A percentile compares a stretch with the other conserved stretches of the same genome.
Conservation (phyloP, 2,113 vertebrate species). For the Salminus brasiliensis region DNA sequence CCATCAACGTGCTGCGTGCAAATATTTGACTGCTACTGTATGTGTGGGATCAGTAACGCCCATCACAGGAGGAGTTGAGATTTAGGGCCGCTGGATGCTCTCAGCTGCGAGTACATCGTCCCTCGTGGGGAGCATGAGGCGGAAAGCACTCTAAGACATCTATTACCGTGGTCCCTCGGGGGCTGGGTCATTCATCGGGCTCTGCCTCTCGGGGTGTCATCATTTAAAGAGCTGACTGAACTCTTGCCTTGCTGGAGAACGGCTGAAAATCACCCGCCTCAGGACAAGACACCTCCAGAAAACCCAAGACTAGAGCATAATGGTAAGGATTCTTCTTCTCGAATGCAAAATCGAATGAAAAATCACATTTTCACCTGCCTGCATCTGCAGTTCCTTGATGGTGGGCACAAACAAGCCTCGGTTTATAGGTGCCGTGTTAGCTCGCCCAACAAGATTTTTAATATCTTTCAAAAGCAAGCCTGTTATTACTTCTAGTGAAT, state of each 20-base stretch:
- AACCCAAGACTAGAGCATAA: slow-evolving; percentile 32
- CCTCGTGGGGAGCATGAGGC: neutral
- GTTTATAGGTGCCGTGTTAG: neutral
- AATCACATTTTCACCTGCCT: neutral
- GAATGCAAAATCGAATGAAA: neutral
- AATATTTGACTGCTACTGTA: neutral
- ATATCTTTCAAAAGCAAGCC: neutral
- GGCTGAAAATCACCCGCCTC: slow-evolving; percentile 51
- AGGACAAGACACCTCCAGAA: slow-evolving; percentile 45
- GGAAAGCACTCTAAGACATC: slow-evolving; percentile 55
- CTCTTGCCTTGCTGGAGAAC: slow-evolving; percentile 17
- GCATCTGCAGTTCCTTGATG: neutral
- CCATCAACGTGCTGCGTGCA: neutral
- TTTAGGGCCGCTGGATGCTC: slow-evolving; percentile 23
- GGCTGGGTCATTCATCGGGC: slow-evolving; percentile 63
- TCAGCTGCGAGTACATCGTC: slow-evolving; percentile 20
- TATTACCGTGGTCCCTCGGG: slow-evolving; percentile 55
- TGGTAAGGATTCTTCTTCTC: neutral
- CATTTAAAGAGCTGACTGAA: slow-evolving; percentile 51
- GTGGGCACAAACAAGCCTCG: neutral
- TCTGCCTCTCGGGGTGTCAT: slow-evolving; percentile 51
- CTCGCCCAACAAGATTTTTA: neutral
- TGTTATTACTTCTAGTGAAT: slow-evolving; percentile 9
- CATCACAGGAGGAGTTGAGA: slow-evolving; percentile 23
- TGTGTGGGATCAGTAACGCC: neutral